Percentiles rank a stretch among this genome's conserved stretches.
Evolutionary conservation across 2,797 vertebrate species (phyloP).

Genomic region (Brotogeris chrysoptera): DNA sequence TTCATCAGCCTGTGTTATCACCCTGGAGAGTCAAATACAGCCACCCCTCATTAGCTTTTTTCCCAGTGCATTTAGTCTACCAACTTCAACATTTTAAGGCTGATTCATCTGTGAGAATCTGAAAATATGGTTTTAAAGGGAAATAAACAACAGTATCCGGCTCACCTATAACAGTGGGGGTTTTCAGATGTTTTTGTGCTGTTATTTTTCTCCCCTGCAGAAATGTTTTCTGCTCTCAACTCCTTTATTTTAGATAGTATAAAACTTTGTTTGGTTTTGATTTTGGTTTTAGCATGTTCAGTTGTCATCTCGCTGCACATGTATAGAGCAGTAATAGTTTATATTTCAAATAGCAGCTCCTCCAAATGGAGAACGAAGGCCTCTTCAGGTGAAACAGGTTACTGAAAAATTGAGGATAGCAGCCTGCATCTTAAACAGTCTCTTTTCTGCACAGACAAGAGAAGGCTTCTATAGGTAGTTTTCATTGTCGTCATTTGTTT

Average conservation of each 20-base stretch:
- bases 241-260: background rate
- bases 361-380: background rate
- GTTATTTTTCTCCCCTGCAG: background rate
- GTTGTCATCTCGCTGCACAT: background rate
- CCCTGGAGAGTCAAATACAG: background rate
- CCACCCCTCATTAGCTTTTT: background rate
- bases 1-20: background rate
- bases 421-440: background rate
- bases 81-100: background rate
- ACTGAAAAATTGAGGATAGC: background rate
- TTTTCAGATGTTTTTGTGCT: background rate
- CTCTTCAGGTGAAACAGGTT: background rate
- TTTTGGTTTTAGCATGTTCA: background rate
- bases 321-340: background rate
- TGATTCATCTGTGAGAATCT: background rate
- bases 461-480: background rate
- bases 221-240: background rate
- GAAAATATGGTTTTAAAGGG: background rate
- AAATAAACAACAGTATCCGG: background rate
- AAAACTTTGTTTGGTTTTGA: background rate
- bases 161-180: background rate
- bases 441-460: background rate
- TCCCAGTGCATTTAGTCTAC: background rate
- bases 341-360: background rate
- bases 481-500: background rate